Conservation (phyloP, 2,888 invertebrate species). For the Drosophila atripex region DNA sequence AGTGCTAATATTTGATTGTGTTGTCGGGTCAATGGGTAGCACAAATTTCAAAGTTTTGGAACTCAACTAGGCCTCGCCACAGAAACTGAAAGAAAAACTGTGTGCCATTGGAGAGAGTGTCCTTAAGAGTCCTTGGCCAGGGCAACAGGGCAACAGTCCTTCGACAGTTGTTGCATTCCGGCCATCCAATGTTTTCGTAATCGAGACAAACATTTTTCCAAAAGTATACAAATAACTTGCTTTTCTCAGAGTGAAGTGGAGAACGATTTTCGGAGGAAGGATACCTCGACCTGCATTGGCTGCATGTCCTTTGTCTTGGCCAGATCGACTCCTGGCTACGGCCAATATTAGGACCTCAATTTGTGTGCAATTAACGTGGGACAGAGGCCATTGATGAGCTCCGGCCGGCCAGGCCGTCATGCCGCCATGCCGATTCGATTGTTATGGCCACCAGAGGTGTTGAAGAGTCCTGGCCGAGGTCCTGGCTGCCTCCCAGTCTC, state of each 20-base stretch:
- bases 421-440: neutral
- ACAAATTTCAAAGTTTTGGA: conserved; percentile 51
- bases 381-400: conserved; percentile 1
- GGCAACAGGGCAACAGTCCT: too few species aligned
- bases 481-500: neutral
- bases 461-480: neutral
- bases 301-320: neutral
- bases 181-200: neutral
- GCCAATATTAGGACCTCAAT: conserved; percentile 26
- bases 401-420: too few species aligned
- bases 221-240: too few species aligned
- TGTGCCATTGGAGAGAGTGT: too few species aligned
- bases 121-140: neutral
- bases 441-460: neutral
- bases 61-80: conserved; percentile 5
- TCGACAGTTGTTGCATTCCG: neutral
- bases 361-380: conserved; percentile 32
- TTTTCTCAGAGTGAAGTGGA: neutral
- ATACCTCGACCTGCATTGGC: neutral
- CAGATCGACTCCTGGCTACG: conserved; percentile 1
- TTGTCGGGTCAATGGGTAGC: conserved; percentile 56
- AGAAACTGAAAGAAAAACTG: neutral
- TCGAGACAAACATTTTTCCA: neutral
- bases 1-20: conserved; percentile 75
- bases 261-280: neutral